Conservation (phyloP, 2,888 invertebrate genomes). For the Caenorhabditis afra region DNA sequence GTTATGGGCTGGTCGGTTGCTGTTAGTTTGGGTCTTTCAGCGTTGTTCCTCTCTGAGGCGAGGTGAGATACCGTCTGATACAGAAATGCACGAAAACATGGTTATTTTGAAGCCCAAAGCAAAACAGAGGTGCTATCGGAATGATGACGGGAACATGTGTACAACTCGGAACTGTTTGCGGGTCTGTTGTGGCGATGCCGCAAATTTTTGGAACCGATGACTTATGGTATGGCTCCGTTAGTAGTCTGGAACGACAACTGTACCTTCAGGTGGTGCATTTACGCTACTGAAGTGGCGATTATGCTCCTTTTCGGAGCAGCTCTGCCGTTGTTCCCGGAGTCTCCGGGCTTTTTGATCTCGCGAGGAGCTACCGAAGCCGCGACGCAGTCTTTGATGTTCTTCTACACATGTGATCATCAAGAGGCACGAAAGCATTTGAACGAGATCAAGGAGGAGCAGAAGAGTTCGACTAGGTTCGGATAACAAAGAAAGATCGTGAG, state of each 20-base stretch:
- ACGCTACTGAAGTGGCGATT: conserved; percentile 68
- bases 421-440: conserved; percentile 50
- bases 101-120: conserved; percentile 68
- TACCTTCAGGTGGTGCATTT: conserved; percentile 68
- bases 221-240: conserved; percentile 59
- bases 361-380: conserved; percentile 59
- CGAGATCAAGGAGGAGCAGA: conserved; percentile 64
- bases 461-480: conserved; percentile 40
- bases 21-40: conserved; percentile 68
- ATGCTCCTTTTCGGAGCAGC: conserved; percentile 60
- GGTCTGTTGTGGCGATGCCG: conserved; percentile 75
- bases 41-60: conserved; percentile 68
- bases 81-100: no score
- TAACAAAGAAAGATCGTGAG: no score
- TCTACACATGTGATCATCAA: conserved; percentile 59
- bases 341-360: conserved; percentile 67
- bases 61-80: conserved; percentile 37
- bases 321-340: conserved; percentile 69
- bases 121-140: conserved; percentile 73
- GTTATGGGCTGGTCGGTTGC: conserved; percentile 72
- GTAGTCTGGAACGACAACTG: no score
- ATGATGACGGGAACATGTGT: conserved; percentile 76
- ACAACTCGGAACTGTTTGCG: conserved; percentile 72
- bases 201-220: conserved; percentile 69
- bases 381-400: conserved; percentile 65